These are phyloP conservation scores for Columba janthina DNA, from an alignment of 2,113 vertebrate species.

Conservation along the genomic window DNA sequence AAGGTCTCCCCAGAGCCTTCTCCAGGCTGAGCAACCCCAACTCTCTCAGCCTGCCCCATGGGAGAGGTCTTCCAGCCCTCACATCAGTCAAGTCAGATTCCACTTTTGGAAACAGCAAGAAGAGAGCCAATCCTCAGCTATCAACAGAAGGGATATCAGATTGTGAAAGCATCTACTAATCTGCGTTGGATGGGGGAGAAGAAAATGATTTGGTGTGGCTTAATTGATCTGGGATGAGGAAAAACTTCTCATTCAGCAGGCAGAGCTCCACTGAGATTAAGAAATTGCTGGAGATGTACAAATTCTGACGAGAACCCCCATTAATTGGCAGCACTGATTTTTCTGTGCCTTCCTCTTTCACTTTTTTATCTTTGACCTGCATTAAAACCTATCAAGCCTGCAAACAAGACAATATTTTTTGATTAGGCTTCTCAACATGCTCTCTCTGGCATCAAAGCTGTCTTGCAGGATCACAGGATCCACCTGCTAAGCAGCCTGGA, in stretches of 20 bases:
- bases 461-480: not conserved
- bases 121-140: not conserved
- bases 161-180: not conserved
- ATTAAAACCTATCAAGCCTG: slow-evolving; percentile 40
- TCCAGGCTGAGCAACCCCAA: no score
- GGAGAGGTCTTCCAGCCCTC: not conserved
- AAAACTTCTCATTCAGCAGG: slow-evolving; percentile 2
- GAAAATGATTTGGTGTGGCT: not conserved
- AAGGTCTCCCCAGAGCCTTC: no score
- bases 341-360: not conserved
- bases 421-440: not conserved
- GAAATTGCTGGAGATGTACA: slow-evolving; percentile 38
- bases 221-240: slow-evolving; percentile 44
- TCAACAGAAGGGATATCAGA: not conserved
- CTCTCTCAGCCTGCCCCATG: no score
- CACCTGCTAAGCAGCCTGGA: not conserved
- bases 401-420: slow-evolving; percentile 42
- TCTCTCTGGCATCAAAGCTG: not conserved
- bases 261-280: slow-evolving; percentile 20
- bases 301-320: not conserved
- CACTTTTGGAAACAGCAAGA: not conserved
- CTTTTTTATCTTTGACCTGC: slow-evolving; percentile 37
- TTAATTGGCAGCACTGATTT: slow-evolving; percentile 3
- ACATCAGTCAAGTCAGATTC: not conserved
- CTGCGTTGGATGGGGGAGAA: not conserved